Percentiles rank a stretch among this genome's conserved stretches.
These are phyloP conservation scores for Bungarus multicinctus DNA, from an alignment of 2,113 vertebrate genomes.

Conservation along the genomic window DNA sequence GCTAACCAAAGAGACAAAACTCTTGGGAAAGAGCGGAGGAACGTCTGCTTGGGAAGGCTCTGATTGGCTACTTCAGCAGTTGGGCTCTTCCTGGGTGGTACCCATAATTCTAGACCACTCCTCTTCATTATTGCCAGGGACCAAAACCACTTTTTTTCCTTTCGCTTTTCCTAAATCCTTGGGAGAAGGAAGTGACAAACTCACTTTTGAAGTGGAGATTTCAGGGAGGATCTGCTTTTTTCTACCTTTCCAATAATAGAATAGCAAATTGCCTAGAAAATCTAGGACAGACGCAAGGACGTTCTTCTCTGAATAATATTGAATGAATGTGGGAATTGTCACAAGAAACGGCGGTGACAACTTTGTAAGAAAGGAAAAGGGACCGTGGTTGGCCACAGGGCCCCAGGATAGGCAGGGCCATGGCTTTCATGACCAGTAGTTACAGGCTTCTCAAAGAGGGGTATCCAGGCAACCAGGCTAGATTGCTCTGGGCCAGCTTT, in stretches of 20 bases:
- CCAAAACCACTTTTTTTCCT: neutral
- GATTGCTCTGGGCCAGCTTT: neutral
- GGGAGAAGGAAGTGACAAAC: neutral
- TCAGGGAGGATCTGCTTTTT: neutral
- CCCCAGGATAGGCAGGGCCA: neutral
- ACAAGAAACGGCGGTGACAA: neutral
- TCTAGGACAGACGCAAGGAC: neutral
- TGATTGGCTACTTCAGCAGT: neutral
- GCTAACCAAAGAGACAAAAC: neutral
- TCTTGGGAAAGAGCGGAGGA: neutral
- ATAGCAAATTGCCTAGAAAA: neutral
- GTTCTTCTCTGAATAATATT: neutral
- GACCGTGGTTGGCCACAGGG: neutral
- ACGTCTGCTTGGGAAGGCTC: neutral
- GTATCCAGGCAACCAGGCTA: neutral
- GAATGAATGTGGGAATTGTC: neutral
- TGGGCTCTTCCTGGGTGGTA: neutral
- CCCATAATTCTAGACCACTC: neutral
- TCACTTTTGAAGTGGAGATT: neutral
- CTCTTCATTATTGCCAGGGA: neutral
- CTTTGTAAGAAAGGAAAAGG: neutral
- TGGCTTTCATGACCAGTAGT: neutral
- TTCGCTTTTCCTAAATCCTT: neutral
- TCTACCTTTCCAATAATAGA: neutral
- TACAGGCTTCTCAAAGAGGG: neutral